Base-by-base conservation (phyloP, 2,113 vertebrate genomes). In the Nothoprocta perdicaria region DNA sequence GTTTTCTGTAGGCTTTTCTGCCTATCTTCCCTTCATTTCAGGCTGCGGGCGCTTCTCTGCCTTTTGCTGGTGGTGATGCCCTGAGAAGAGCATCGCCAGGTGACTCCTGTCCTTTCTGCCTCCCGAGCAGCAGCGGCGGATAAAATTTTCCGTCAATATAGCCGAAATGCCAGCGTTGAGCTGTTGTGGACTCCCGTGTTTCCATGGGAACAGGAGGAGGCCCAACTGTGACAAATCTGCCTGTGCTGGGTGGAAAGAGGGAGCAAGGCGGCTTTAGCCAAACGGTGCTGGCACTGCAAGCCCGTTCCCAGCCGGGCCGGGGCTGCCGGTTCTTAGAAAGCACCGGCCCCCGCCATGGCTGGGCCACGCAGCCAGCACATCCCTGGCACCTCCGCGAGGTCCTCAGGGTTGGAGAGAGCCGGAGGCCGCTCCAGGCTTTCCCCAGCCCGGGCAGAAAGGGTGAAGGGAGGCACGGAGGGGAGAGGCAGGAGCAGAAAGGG, bases 131-230 rank as follows among this genome's bases (percentile, higher is more conserved):
- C 79, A 93, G 90, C 72, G 84, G 90, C 75, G 74, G 85, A 78
- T 87, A 95, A 93, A 86, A 86, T 95, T 94, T 94, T 92, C 95
- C 26, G 2, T 94, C 91, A 93, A 50, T 89, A 90, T 48, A 93
- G 81, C 80, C 0, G 9, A 96, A 95, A 96, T 77, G 69, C 91
- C 86, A 82, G 91, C 0, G 6, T 14, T 12, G 86, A 96, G 95
- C 96, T 93, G 92, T 87, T 96, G 93, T 96, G 95, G 95, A 92
- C 95, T 96, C 87, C 84, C 3, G 1, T 23, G 95, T 96, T 96
- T 95, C 96, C 93, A 96, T 96, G 94, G 95, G 92, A 96, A 96
- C 96, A 84, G 88, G 21, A 96, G 88, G 92, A 96, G 95, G 92
- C 90, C 94, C 93, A 90, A 95, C 86, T 63, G 88, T 96, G 96